These are phyloP conservation scores for Ictalurus furcatus DNA, from an alignment of 2,113 vertebrate species.

Conservation along the genomic window DNA sequence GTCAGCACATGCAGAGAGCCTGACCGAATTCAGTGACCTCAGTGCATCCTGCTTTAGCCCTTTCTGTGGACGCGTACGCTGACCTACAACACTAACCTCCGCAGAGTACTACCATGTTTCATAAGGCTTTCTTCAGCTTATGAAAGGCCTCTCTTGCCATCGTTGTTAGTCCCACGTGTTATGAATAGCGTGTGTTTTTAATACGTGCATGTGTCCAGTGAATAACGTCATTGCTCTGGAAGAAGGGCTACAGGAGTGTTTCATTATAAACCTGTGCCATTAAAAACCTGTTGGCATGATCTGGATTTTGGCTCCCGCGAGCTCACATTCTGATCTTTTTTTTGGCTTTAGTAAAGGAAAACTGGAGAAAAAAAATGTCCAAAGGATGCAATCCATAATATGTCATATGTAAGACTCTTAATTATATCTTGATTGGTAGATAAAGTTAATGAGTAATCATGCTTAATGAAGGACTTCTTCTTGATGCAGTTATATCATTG, in stretches of 20 bases:
- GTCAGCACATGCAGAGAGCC: slow-evolving; percentile 50
- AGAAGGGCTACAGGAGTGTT: slow-evolving; percentile 71
- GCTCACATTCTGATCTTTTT: slow-evolving; percentile 39
- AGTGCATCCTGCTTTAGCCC: slow-evolving; percentile 59
- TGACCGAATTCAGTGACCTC: slow-evolving; percentile 56
- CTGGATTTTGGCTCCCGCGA: slow-evolving; percentile 64
- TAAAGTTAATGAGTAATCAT: slow-evolving; percentile 12
- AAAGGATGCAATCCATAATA: slow-evolving; percentile 16
- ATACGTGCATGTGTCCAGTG: slow-evolving; percentile 66
- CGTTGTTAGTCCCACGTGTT: slow-evolving; percentile 63
- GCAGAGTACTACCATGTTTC: slow-evolving; percentile 24
- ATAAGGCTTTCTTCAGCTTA: slow-evolving; percentile 47
- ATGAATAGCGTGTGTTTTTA: slow-evolving; percentile 69
- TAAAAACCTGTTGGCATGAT: slow-evolving; percentile 65
- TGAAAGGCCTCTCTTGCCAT: slow-evolving; percentile 43
- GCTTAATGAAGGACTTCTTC: neutral
- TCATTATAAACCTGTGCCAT: slow-evolving; percentile 74
- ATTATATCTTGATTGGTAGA: slow-evolving; percentile 1
- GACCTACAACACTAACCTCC: neutral
- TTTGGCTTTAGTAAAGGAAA: slow-evolving; percentile 27
- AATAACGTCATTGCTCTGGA: slow-evolving; percentile 72
- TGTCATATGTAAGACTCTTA: neutral
- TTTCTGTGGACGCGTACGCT: neutral
- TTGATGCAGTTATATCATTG: neutral
- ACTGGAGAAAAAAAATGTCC: slow-evolving; percentile 25